These are phyloP conservation scores for Oryctolagus cuniculus DNA, from an alignment of 2,113 vertebrate genomes.

Conservation along the genomic window DNA sequence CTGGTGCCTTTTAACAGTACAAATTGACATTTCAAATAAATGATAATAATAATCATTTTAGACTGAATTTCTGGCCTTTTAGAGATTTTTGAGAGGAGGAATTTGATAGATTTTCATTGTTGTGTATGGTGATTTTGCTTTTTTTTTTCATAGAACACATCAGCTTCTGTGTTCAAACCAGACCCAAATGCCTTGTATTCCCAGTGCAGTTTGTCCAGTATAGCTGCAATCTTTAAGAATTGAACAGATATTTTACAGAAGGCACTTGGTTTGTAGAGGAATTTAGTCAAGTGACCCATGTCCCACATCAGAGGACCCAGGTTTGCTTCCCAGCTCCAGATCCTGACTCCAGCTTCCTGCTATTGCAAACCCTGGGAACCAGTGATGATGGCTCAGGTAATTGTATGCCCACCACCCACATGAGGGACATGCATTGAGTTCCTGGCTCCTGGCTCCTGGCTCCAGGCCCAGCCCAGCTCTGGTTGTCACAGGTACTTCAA, in stretches of 20 bases:
- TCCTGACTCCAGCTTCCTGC: no score
- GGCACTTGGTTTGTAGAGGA: neutral
- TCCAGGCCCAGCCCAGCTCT: no score
- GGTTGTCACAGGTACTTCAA: no score
- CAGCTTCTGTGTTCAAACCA: neutral
- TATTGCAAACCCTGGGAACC: no score
- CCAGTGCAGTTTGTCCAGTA: neutral
- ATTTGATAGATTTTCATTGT: constrained; percentile 16
- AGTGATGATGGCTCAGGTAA: no score
- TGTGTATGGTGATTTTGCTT: neutral
- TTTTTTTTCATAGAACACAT: constrained; percentile 20
- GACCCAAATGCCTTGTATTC: neutral
- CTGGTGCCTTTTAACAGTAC: neutral
- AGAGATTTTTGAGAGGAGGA: constrained; percentile 36
- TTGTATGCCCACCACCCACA: no score
- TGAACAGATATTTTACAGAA: neutral
- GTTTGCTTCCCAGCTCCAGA: no score
- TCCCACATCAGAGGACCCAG: no score
- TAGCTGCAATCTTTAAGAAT: neutral
- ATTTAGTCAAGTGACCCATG: no score
- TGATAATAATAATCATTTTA: constrained; percentile 49
- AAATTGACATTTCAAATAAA: constrained; percentile 57
- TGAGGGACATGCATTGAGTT: no score
- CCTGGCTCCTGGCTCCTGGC: no score
- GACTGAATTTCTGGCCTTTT: constrained; percentile 55